Percentiles rank a stretch among this genome's conserved stretches.
These are phyloP conservation scores for Eubucco bourcierii DNA, from an alignment of 2,113 vertebrate genomes.

Conservation along the genomic window DNA sequence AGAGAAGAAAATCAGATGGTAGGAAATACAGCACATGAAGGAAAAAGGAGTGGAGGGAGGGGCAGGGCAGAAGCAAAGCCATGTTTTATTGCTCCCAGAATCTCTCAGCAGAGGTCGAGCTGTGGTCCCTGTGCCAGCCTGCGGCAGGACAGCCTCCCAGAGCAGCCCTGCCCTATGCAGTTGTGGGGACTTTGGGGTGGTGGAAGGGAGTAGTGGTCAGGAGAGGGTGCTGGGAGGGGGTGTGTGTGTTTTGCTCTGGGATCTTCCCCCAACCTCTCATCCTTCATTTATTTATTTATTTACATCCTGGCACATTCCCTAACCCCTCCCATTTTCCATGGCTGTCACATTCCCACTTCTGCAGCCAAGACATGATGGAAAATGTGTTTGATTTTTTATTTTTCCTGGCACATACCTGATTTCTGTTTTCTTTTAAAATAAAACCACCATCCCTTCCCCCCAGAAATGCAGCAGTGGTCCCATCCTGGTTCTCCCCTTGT, in stretches of 20 bases:
- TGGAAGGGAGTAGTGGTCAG: background rate
- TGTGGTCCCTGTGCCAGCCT: background rate
- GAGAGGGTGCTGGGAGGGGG: background rate
- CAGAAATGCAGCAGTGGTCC: background rate
- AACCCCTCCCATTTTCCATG: slow-evolving; percentile 48
- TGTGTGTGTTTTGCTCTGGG: background rate
- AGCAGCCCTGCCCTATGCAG: background rate
- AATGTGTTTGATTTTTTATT: slow-evolving; percentile 27
- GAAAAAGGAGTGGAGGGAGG: background rate
- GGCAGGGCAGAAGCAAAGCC: background rate
- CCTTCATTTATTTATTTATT: background rate
- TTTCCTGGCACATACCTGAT: slow-evolving; percentile 45
- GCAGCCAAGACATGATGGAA: slow-evolving; percentile 32
- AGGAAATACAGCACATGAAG: slow-evolving; percentile 18
- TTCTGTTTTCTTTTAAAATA: background rate
- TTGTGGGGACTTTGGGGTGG: background rate
- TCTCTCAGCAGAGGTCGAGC: background rate
- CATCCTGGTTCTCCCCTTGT: background rate
- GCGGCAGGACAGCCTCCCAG: background rate
- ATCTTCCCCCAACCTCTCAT: background rate
- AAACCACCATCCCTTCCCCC: background rate
- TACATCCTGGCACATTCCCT: background rate
- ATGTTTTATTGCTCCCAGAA: background rate
- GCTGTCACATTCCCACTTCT: slow-evolving; percentile 43
- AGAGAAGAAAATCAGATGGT: slow-evolving; percentile 29